Percentiles rank a stretch among this genome's conserved stretches.
Conservation (phyloP, 2,888 invertebrate genomes). For the Orgyia antiqua region DNA sequence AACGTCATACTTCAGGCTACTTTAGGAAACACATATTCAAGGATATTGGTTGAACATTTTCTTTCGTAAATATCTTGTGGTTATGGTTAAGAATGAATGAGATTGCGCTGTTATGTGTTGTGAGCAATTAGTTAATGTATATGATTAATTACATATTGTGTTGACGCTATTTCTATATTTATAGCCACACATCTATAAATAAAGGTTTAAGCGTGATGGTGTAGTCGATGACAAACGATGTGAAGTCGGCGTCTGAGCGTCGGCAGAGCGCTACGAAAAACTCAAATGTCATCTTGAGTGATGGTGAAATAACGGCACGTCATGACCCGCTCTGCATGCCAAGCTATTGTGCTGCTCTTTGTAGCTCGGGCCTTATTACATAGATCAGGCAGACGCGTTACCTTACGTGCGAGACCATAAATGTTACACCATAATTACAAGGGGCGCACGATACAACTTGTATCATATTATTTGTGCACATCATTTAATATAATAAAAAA, state of each 20-base stretch:
- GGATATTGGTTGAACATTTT: too few species aligned
- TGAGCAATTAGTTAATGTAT: not conserved
- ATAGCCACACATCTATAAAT: conserved; percentile 51
- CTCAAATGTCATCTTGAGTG: conserved; percentile 75
- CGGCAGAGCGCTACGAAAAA: conserved; percentile 72
- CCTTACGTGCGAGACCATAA: too few species aligned
- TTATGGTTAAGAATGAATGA: too few species aligned
- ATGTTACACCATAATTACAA: too few species aligned
- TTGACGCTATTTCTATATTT: conserved; percentile 10
- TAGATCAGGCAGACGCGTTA: too few species aligned
- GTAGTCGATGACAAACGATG: conserved; percentile 70
- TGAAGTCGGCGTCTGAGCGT: conserved; percentile 61
- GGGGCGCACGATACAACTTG: too few species aligned
- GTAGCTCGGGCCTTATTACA: conserved; percentile 56
- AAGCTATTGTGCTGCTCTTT: conserved; percentile 60
- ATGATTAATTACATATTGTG: not conserved
- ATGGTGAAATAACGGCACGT: conserved; percentile 71
- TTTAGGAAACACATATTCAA: too few species aligned
- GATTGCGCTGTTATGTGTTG: too few species aligned
- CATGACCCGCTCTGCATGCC: conserved; percentile 41
- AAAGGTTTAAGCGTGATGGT: conserved; percentile 52
- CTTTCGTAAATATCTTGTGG: too few species aligned
- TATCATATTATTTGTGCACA: too few species aligned
- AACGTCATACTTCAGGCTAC: too few species aligned
- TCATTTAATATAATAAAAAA: too few species aligned